Evolutionary conservation across 2,888 invertebrate genomes (phyloP), one percentile per base, ranked within the genome.

Genomic region (Leptopilina syphax): DNA sequence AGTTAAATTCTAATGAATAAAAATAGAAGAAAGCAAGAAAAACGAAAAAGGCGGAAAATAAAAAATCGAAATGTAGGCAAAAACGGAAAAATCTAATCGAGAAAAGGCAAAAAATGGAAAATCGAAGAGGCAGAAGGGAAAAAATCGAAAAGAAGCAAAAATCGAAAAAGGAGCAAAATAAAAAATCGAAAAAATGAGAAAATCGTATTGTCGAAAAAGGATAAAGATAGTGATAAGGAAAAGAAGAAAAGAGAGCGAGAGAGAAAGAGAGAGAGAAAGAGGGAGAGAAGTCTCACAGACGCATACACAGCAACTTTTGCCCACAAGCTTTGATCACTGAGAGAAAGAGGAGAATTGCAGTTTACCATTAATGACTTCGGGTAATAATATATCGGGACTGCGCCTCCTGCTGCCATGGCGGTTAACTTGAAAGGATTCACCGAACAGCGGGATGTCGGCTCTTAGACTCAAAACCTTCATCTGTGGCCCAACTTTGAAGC

Each of bases 301-400:
- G 5, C 8, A 44, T 7, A 44, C 8, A 44, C 44, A 34, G 34
- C 34, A 34, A 44, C 44, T 57, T 47, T 27, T 57, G n/a, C 41
- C 34, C 73, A 3, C 73, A 73, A 41, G 13, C 73, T 44, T 44
- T 24, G 57, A 57, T 57, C 34, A 54, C 27, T n/a, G 84, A 86
- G 84, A 84, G 85, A 86, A 85, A 86, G 86, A 85, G 85, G 85
- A 85, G 88, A 89, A 88, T 90, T 86, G 90, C 89, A 90, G 90
- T 90, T 90, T 90, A 89, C 90, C 90, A 90, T 90, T 90, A 90
- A 90, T 90, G 90, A 90, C 89, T 88, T 81, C 81, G 86, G 86
- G 87, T 90, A 90, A 90, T 90, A 90, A 90, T 89, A 90, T 89
- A 90, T 90, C 89, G 89, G 82, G 83, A 85, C 85, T 85, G 86